Conservation (phyloP, 2,113 vertebrate genomes). For the Carassius gibelio region DNA sequence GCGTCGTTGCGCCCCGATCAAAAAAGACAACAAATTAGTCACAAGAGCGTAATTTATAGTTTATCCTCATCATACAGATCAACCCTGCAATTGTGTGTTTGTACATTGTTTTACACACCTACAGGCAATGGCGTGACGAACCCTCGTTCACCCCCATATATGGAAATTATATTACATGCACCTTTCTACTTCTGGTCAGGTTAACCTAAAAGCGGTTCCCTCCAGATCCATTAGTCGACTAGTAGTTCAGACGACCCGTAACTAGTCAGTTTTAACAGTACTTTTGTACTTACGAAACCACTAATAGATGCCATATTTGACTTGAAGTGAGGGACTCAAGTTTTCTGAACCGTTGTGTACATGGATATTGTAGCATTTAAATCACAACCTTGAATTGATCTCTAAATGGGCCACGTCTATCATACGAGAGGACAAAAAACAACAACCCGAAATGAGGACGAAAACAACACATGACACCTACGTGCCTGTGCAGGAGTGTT, state of each 20-base stretch:
- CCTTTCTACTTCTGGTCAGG: not conserved
- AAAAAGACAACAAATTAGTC: too few relatives aligned
- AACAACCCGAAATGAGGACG: not conserved
- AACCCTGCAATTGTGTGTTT: too few relatives aligned
- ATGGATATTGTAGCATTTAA: not conserved
- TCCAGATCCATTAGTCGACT: too few relatives aligned
- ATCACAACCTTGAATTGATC: not conserved
- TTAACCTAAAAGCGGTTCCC: not conserved
- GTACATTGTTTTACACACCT: too few relatives aligned
- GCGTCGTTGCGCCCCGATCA: too few relatives aligned
- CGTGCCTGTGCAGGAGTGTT: not conserved
- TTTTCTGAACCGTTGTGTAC: not conserved
- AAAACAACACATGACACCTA: constrained; percentile 27
- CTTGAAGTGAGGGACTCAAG: too few relatives aligned
- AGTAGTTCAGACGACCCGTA: too few relatives aligned
- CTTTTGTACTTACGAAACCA: not conserved
- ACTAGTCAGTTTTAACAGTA: too few relatives aligned
- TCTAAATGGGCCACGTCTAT: constrained; percentile 7
- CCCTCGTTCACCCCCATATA: too few relatives aligned
- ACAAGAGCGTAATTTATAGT: too few relatives aligned
- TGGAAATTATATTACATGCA: not conserved
- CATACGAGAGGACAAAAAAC: not conserved
- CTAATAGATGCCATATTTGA: not conserved
- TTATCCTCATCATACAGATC: too few relatives aligned
- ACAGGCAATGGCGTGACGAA: too few relatives aligned